Conservation (phyloP, 2,797 vertebrate genomes). For the Eurystomus glaucurus region DNA sequence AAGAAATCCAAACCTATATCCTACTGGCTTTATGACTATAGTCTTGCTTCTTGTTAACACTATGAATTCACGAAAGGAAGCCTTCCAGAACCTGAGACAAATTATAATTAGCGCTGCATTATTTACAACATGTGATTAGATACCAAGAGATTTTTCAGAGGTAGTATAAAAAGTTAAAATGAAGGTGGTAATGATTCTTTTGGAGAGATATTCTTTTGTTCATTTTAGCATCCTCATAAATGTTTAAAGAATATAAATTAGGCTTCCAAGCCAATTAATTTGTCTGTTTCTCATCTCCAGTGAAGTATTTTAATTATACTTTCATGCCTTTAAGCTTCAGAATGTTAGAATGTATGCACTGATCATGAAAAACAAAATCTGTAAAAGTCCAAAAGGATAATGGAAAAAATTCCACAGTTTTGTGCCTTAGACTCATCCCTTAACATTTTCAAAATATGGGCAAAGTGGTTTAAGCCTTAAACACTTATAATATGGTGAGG, state of each 20-base stretch:
- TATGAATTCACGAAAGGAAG: neutral
- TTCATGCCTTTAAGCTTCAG: constrained; percentile 16
- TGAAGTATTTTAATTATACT: constrained; percentile 62
- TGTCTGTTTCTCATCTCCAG: constrained; percentile 58
- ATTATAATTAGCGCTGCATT: constrained; percentile 66
- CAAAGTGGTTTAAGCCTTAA: neutral
- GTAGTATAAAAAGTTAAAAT: constrained; percentile 51
- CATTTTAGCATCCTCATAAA: constrained; percentile 57
- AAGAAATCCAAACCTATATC: neutral
- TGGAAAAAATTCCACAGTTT: neutral
- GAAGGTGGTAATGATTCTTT: constrained; percentile 58
- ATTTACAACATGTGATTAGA: constrained; percentile 64
- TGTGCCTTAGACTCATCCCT: neutral
- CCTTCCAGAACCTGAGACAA: constrained; percentile 34
- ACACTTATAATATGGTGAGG: neutral
- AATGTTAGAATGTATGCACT: neutral
- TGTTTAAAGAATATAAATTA: constrained; percentile 76
- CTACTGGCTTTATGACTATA: neutral
- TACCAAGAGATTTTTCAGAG: constrained; percentile 57
- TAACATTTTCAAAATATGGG: neutral
- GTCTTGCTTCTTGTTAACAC: neutral
- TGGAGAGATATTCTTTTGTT: constrained; percentile 46
- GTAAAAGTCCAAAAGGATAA: neutral
- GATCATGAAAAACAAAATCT: neutral
- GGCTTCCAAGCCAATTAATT: constrained; percentile 64